phyloP scores from a whole-genome alignment of 2,113 vertebrate species.

The Melanotaenia duboulayi region DNA sequence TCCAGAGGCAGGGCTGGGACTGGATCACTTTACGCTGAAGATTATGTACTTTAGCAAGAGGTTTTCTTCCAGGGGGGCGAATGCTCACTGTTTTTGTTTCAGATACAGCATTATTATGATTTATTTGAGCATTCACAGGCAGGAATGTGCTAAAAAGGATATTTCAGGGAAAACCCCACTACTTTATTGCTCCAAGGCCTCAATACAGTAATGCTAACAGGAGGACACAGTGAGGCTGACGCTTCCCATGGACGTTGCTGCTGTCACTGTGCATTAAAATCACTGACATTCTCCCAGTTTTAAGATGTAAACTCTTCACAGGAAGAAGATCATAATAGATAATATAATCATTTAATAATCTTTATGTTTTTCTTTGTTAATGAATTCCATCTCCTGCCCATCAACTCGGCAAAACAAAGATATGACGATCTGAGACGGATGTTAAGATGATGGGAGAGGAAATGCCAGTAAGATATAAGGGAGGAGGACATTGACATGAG shows the following conservation, averaged over 20 bases:
- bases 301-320: background rate
- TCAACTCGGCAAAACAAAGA: conserved; percentile 7
- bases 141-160: conserved; percentile 59
- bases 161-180: conserved; percentile 36
- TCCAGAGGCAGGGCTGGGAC: conserved; percentile 57
- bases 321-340: background rate
- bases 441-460: conserved; percentile 29
- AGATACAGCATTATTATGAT: conserved; percentile 48
- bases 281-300: conserved; percentile 1
- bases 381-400: background rate
- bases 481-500: conserved; percentile 44
- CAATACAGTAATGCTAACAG: conserved; percentile 24
- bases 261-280: conserved; percentile 18
- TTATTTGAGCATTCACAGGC: conserved; percentile 57
- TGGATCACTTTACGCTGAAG: conserved; percentile 68
- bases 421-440: conserved; percentile 7
- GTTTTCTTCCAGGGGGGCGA: conserved; percentile 35
- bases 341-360: background rate
- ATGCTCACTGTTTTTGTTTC: conserved; percentile 54
- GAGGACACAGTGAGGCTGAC: conserved; percentile 21
- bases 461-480: conserved; percentile 52
- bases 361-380: conserved; percentile 1
- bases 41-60: conserved; percentile 64
- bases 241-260: conserved; percentile 20
- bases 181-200: background rate